Evolutionary conservation across 2,113 vertebrate genomes (phyloP), one percentile per base, ranked within the genome.

Genomic region (Dicrurus megarhynchus): DNA sequence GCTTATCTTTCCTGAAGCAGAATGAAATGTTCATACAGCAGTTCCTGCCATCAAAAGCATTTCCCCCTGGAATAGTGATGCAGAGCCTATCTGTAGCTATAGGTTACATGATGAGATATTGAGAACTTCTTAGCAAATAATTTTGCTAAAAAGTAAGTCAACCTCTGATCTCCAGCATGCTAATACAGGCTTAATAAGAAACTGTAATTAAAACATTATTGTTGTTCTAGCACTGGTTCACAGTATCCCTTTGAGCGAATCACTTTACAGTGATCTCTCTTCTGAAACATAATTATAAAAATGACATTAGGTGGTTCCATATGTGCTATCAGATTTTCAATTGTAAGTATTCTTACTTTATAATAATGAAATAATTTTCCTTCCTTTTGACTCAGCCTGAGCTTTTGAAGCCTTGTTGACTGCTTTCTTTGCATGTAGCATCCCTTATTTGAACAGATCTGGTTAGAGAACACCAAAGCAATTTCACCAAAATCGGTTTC

Each of bases 1-100:
- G 44, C 46, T 90, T 95, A 80, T 95, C 82, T 96, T 93, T 97
- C 95, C 95, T 93, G 86, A 91, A 96, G 93, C 84, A 95, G 79
- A 97, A 61, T 87, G 53, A 93, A 97, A 91, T 78, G 70, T 94
- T 97, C 37, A 2, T 57, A 56, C 42, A 96, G 87, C 83, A 88
- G 60, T 93, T 95, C 60, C 93, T 95, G 71, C 61, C 63, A 94
- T 96, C 92, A 81, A 68, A 93, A 82, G 53, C 87, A 84, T 96
- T 97, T 97, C 96, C 82, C 90, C 33, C 76, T 10, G 57, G 86
- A 93, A 96, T 21, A 91, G 65, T 74, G 50, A 39, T 78, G 61
- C n/a, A 75, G 63, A 89, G 56, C 21, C 68, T 96, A 56, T 96
- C 73, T 84, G 33, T 89, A 96, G 65, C 64, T 93, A 74, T 87